phyloP scores from a whole-genome alignment of 2,113 vertebrate genomes.

The Sakesphorus luctuosus region DNA sequence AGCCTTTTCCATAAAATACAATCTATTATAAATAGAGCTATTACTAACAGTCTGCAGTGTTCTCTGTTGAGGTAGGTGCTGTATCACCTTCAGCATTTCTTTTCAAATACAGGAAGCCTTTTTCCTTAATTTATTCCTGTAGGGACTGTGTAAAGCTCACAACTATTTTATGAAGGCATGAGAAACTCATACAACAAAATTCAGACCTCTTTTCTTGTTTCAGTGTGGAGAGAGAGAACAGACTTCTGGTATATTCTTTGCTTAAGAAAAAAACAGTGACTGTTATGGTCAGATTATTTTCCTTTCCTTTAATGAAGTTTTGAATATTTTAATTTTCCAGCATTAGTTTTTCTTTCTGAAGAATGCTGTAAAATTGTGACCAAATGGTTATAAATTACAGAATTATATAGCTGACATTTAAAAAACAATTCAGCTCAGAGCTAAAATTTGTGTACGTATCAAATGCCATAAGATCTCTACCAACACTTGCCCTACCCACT shows the following conservation, averaged over 20 bases:
- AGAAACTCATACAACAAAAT: not conserved
- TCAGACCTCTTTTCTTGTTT: conserved; percentile 20
- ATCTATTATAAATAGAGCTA: not conserved
- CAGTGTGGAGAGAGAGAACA: not conserved
- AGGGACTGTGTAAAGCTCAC: not conserved
- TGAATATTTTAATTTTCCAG: conserved; percentile 52
- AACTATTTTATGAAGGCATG: not conserved
- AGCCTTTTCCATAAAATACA: not conserved
- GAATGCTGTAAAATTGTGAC: conserved; percentile 54
- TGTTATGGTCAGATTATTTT: conserved; percentile 4
- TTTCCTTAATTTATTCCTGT: not conserved
- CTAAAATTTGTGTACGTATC: not conserved
- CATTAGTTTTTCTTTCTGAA: conserved; percentile 1
- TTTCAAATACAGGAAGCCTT: conserved; percentile 13
- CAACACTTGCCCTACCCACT: not conserved
- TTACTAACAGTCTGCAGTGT: not conserved
- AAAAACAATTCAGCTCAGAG: conserved; percentile 17
- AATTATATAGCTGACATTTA: conserved; percentile 6
- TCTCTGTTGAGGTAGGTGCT: not conserved
- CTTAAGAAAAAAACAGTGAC: not conserved
- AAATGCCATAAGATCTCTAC: not conserved
- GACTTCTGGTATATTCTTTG: conserved; percentile 13
- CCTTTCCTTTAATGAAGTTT: conserved; percentile 48
- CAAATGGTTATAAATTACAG: conserved; percentile 28
- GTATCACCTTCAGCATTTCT: not conserved